A percentile compares a stretch with the other conserved stretches of the same genome.
phyloP scores from a whole-genome alignment of 2,797 vertebrate genomes.

The Clarias pachynema region DNA sequence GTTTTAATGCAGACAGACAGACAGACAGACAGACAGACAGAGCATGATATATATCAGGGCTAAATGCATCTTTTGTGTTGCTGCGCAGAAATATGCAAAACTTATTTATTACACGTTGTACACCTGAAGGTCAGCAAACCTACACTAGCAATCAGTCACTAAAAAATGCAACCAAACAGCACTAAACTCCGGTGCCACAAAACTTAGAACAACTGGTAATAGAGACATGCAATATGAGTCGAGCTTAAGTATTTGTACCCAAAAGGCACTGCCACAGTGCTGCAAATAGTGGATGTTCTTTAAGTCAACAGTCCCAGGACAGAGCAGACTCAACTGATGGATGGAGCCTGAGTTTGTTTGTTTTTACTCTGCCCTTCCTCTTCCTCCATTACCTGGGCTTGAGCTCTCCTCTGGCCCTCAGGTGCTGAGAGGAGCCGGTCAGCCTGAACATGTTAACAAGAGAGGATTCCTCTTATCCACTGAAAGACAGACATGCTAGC shows the following conservation, averaged over 20 bases:
- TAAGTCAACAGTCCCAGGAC: slow-evolving; percentile 43
- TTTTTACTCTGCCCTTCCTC: slow-evolving; percentile 72
- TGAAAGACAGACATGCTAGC: slow-evolving; percentile 70
- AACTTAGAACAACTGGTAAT: not conserved
- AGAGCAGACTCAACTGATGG: slow-evolving; percentile 46
- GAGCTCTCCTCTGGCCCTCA: slow-evolving; percentile 53
- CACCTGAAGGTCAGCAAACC: not conserved
- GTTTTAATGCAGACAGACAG: not conserved
- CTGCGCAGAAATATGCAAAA: not conserved
- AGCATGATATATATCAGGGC: not conserved
- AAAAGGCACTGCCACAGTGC: slow-evolving; percentile 33
- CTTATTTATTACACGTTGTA: not conserved
- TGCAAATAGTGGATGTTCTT: slow-evolving; percentile 28
- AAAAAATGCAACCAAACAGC: slow-evolving; percentile 42
- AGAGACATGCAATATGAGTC: not conserved
- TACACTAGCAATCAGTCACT: slow-evolving; percentile 5
- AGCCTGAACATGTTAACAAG: slow-evolving; percentile 84
- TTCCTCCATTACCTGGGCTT: slow-evolving; percentile 64
- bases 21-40: not conserved
- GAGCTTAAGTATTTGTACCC: slow-evolving; percentile 33
- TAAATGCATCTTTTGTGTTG: slow-evolving; percentile 13
- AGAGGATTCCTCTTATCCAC: slow-evolving; percentile 61
- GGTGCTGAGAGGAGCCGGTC: slow-evolving; percentile 76
- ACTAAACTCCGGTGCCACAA: not conserved
- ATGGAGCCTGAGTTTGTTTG: slow-evolving; percentile 74